A percentile compares a stretch with the other conserved stretches of the same genome.
Evolutionary conservation across 2,797 vertebrate genomes (phyloP).

Genomic region (Taenioides sp.): DNA sequence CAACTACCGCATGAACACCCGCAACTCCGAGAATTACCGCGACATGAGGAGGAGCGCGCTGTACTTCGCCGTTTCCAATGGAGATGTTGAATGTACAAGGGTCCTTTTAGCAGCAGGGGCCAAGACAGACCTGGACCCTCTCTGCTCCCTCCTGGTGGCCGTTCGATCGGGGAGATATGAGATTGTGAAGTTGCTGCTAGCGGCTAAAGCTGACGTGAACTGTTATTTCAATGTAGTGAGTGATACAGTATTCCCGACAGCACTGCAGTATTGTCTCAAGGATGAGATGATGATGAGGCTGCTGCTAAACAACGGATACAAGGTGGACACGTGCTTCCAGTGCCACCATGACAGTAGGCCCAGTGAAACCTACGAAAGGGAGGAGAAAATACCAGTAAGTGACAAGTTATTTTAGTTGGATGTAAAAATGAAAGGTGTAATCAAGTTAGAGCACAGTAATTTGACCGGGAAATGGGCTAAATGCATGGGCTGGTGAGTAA

Average conservation of each 20-base stretch:
- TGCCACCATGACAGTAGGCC: conserved; percentile 31
- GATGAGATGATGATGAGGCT: conserved; percentile 90
- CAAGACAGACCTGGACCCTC: conserved; percentile 80
- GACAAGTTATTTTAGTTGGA: background rate
- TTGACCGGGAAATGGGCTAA: background rate
- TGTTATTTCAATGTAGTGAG: conserved; percentile 85
- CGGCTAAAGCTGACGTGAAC: conserved; percentile 83
- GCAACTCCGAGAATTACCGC: conserved; percentile 79
- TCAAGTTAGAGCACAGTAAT: background rate
- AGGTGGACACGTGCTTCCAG: conserved; percentile 30
- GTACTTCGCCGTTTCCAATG: conserved; percentile 57
- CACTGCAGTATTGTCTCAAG: conserved; percentile 87
- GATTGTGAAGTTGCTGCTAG: conserved; percentile 69
- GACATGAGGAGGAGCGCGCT: conserved; percentile 79
- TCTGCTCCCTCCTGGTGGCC: conserved; percentile 86
- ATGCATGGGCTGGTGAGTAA: background rate
- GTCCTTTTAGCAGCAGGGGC: conserved; percentile 32
- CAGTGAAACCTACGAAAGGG: background rate
- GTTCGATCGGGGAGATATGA: conserved; percentile 82
- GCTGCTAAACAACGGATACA: conserved; percentile 85
- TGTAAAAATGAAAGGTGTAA: background rate
- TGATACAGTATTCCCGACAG: conserved; percentile 86
- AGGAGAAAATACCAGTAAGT: conserved; percentile 61
- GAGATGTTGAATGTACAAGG: conserved; percentile 23
- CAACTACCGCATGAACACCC: conserved; percentile 77